These are phyloP conservation scores for Noctua janthina DNA, from an alignment of 2,888 invertebrate genomes.

Conservation along the genomic window DNA sequence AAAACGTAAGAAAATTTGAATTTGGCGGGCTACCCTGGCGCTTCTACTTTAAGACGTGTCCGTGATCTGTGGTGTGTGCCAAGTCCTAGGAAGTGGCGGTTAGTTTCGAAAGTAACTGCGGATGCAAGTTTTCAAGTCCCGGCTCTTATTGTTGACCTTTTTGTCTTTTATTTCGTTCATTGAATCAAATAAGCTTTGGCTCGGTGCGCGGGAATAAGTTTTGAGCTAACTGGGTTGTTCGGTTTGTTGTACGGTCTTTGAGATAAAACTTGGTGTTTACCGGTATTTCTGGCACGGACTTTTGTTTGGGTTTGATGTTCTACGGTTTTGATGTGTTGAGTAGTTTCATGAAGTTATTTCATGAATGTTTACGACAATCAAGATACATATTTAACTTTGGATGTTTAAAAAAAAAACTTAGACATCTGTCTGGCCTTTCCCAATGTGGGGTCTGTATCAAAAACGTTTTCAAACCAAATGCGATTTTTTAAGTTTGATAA, in stretches of 20 bases:
- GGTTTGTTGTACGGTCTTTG: constrained; percentile 22
- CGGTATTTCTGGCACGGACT: not conserved
- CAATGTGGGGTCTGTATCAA: not conserved
- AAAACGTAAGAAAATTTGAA: too few species aligned
- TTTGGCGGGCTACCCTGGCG: too few species aligned
- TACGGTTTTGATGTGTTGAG: not conserved
- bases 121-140: constrained; percentile 65
- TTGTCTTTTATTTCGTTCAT: constrained; percentile 66
- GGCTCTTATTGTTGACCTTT: constrained; percentile 66
- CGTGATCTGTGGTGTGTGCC: constrained; percentile 39
- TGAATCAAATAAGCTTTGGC: constrained; percentile 65
- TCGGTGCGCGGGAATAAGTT: constrained; percentile 47
- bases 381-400: not conserved
- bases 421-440: not conserved
- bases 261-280: constrained; percentile 23
- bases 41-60: too few species aligned
- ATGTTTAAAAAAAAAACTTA: not conserved
- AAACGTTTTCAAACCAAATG: not conserved
- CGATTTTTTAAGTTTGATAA: not conserved
- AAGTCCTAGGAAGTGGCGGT: constrained; percentile 62
- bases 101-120: constrained; percentile 65
- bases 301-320: constrained; percentile 12
- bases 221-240: constrained; percentile 37
- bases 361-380: not conserved
- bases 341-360: not conserved